A percentile compares a stretch with the other conserved stretches of the same genome.
These are phyloP conservation scores for Callochromis pleurospilus DNA, from an alignment of 2,113 vertebrate genomes.

Conservation along the genomic window DNA sequence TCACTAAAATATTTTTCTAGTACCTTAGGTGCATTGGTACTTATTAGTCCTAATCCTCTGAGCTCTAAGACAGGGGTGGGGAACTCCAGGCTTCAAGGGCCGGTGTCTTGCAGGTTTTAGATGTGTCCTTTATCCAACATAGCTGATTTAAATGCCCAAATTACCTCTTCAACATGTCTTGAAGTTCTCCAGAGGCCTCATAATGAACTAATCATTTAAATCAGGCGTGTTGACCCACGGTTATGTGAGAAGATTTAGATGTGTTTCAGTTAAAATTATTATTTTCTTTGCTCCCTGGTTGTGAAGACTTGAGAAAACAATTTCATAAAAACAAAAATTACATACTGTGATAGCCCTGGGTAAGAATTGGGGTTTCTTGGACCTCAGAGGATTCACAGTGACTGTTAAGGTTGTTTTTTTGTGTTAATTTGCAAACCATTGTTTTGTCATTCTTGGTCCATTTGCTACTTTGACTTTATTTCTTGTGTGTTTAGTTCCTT, in stretches of 20 bases:
- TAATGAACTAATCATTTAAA: background rate
- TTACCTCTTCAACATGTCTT: background rate
- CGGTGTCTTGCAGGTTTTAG: background rate
- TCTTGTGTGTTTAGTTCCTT: background rate
- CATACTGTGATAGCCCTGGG: background rate
- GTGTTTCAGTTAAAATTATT: background rate
- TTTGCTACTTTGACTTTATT: background rate
- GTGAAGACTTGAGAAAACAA: background rate
- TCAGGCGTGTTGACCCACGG: background rate
- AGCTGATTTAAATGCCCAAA: background rate
- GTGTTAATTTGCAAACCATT: background rate
- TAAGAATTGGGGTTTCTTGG: background rate
- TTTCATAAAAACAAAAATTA: background rate
- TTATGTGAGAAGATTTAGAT: background rate
- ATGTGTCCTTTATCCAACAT: background rate
- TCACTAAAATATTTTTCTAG: background rate
- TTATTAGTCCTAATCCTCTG: background rate
- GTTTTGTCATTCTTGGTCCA: background rate
- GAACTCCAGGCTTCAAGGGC: background rate
- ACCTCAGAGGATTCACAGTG: background rate
- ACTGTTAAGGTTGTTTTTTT: background rate
- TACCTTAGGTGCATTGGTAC: background rate
- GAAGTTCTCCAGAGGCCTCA: background rate
- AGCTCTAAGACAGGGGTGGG: background rate
- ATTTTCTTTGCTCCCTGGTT: background rate